Percentiles rank a stretch among this genome's conserved stretches.
Evolutionary conservation across 2,113 vertebrate species (phyloP).

Genomic region (Asarcornis scutulata): DNA sequence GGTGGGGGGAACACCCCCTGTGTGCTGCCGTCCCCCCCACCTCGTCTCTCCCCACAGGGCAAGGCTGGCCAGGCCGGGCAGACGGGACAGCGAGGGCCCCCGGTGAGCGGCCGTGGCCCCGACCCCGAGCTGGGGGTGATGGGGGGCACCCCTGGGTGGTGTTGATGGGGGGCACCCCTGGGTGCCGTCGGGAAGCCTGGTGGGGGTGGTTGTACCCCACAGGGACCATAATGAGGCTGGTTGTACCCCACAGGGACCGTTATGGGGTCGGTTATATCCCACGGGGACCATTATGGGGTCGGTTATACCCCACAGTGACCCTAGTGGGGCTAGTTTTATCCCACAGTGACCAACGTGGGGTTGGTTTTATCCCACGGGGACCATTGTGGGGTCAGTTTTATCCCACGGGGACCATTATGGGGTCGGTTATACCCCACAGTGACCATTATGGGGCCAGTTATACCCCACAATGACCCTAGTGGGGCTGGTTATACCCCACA

Average conservation of each 20-base stretch:
- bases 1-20: not conserved
- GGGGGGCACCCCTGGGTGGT: not conserved
- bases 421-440: not conserved
- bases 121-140: not conserved
- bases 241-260: not conserved
- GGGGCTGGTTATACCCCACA: not conserved
- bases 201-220: not conserved
- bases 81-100: conserved; percentile 85
- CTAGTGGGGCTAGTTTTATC: not conserved
- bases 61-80: conserved; percentile 84
- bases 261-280: not conserved
- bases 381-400: not conserved
- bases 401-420: not conserved
- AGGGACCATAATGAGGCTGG: not conserved
- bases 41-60: conserved; percentile 74
- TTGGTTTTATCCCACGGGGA: not conserved
- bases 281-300: not conserved
- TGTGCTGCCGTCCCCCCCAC: accelerated
- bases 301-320: not conserved
- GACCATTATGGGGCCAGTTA: too few species aligned
- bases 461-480: too few species aligned
- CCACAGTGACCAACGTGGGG: not conserved
- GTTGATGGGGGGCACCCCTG: not conserved
- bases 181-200: not conserved
- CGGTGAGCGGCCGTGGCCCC: conserved; percentile 75